A percentile compares a stretch with the other conserved stretches of the same genome.
These are phyloP conservation scores for Lasiurus borealis DNA, from an alignment of 2,113 vertebrate genomes.

Conservation along the genomic window DNA sequence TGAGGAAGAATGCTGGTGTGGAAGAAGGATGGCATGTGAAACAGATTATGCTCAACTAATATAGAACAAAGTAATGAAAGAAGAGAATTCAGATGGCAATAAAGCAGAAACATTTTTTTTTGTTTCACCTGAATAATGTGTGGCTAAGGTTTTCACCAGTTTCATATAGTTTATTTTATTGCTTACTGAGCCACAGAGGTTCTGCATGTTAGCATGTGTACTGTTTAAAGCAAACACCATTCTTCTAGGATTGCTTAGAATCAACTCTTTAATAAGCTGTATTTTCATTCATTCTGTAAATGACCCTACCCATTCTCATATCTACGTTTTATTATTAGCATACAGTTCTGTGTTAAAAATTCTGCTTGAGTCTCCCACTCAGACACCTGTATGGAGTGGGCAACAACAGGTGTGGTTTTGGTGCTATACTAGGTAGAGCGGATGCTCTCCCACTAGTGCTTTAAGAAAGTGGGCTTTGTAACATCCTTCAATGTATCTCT, in stretches of 20 bases:
- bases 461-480: fast-evolving
- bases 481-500: fast-evolving
- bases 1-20: fast-evolving
- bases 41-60: fast-evolving
- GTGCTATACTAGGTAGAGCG: fast-evolving
- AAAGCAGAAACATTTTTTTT: fast-evolving
- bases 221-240: fast-evolving
- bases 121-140: not conserved
- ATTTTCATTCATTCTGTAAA: not conserved
- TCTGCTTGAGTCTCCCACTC: not conserved
- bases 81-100: fast-evolving
- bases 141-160: fast-evolving
- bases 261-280: fast-evolving
- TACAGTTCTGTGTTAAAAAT: not conserved
- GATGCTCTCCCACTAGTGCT: fast-evolving
- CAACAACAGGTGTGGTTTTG: fast-evolving
- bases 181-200: fast-evolving
- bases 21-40: fast-evolving
- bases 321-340: not conserved
- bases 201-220: fast-evolving
- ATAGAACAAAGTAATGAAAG: fast-evolving
- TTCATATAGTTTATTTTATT: fast-evolving
- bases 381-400: fast-evolving
- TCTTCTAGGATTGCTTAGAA: fast-evolving
- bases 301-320: fast-evolving